These are phyloP conservation scores for Philaethria dido DNA, from an alignment of 2,888 invertebrate species.

Conservation along the genomic window DNA sequence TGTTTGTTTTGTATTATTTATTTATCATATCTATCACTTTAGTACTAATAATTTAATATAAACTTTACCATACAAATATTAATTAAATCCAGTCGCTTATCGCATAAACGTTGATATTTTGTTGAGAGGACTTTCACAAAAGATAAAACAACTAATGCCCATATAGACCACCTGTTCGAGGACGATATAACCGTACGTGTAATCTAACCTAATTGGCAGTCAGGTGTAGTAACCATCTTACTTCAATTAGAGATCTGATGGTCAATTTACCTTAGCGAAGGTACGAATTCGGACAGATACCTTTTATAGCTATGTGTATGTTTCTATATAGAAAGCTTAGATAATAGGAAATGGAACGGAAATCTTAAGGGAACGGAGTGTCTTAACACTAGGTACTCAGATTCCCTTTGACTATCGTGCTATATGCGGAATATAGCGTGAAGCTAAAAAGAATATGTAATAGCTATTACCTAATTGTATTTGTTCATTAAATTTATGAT, in stretches of 20 bases:
- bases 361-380: too few species aligned
- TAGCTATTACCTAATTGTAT: too few species aligned
- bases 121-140: constrained; percentile 11
- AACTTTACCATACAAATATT: constrained; percentile 5
- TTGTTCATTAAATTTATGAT: too few species aligned
- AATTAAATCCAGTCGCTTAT: constrained; percentile 13
- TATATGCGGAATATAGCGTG: too few species aligned
- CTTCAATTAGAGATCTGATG: constrained; percentile 34
- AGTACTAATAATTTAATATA: background rate
- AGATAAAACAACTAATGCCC: constrained; percentile 28
- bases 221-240: constrained; percentile 36
- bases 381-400: too few species aligned
- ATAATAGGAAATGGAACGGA: too few species aligned
- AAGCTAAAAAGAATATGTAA: too few species aligned
- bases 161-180: constrained; percentile 29
- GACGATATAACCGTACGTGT: constrained; percentile 32
- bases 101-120: constrained; percentile 6
- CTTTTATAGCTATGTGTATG: constrained; percentile 16
- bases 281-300: constrained; percentile 16
- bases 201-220: constrained; percentile 40
- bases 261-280: constrained; percentile 25
- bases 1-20: too few species aligned
- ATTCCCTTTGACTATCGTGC: too few species aligned
- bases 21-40: background rate
- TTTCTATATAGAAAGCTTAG: too few species aligned